Evolutionary conservation across 2,888 invertebrate species (phyloP).

Genomic region (Microctonus hyperodae): DNA sequence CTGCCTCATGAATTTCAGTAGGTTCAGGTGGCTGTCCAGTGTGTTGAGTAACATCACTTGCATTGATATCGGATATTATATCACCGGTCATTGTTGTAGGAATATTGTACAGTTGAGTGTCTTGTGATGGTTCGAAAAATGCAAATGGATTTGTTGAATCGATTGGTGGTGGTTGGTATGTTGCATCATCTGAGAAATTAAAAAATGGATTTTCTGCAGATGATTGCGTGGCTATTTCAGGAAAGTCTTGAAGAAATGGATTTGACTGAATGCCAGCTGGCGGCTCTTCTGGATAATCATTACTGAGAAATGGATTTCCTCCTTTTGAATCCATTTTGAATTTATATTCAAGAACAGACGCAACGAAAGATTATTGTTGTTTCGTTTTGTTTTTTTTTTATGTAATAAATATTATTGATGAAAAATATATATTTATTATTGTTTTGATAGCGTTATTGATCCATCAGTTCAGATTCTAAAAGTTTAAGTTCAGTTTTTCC

Average conservation of each 20-base stretch:
- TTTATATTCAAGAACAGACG: too few relatives aligned
- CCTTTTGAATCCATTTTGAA: slow-evolving; percentile 67
- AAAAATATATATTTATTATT: not conserved
- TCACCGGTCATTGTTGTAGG: slow-evolving; percentile 27
- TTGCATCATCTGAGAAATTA: slow-evolving; percentile 49
- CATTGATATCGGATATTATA: slow-evolving; percentile 22
- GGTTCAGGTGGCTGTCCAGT: slow-evolving; percentile 30
- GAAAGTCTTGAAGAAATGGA: slow-evolving; percentile 72
- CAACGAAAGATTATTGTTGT: too few relatives aligned
- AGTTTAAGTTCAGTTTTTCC: slow-evolving; percentile 80
- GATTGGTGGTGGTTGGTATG: slow-evolving; percentile 46
- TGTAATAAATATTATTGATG: not conserved
- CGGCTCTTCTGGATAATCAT: slow-evolving; percentile 68
- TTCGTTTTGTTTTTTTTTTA: too few relatives aligned
- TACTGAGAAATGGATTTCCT: slow-evolving; percentile 84
- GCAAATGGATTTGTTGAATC: slow-evolving; percentile 63
- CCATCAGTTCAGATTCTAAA: slow-evolving; percentile 77
- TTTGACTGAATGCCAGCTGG: slow-evolving; percentile 70
- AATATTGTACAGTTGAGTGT: slow-evolving; percentile 25
- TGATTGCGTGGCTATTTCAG: slow-evolving; percentile 49
- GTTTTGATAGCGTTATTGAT: slow-evolving; percentile 46
- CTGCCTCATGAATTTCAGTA: slow-evolving; percentile 21
- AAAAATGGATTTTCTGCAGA: slow-evolving; percentile 61
- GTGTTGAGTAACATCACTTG: not conserved
- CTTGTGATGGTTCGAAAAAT: slow-evolving; percentile 49